Evolutionary conservation across 2,888 invertebrate species (phyloP), one percentile per base, ranked within the genome.

Genomic region (Cerastoderma edule): DNA sequence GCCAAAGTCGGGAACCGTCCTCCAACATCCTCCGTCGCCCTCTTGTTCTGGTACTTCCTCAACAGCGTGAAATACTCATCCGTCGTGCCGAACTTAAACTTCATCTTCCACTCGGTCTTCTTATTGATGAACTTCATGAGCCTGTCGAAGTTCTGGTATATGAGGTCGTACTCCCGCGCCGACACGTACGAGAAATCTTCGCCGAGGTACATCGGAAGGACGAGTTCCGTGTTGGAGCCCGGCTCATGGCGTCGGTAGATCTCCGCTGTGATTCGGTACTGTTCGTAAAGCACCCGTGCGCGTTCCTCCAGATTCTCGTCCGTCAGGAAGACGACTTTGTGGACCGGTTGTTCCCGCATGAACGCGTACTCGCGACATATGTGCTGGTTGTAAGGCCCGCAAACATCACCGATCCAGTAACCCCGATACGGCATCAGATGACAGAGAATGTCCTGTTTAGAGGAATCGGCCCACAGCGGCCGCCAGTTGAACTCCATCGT

Each of bases 341-440:
- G 95, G 3, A 65, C 56, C 2, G 75, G 78, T 39, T 75, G 46
- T 19, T 98, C 96, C 93, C 97, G 96, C 16, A 97, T 95, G 91
- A 94, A 94, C 78, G 94, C 94, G 86, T 93, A 94, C 78, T 91
- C 86, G 19, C 93, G 87, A 81, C 94, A 94, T 60, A 93, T 92
- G 70, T 96, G 96, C 0, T 97, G 97, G 93, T 98, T 97, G 66
- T 81, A 78, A 0, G 99, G 99, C 0, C 99, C 99, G 92, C 99
- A 99, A 0, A 98, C 96, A 90, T 97, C 97, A 88, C 98, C 97
- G 80, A 99, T 98, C 33, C 97, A 97, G 93, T 99, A 99, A 68
- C 98, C 97, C 90, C 98, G 97, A 90, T 98, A 98, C 0, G 99
- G 99, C 93, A 97, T 96, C 90, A 99, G 97, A 93, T 98, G 98